These are phyloP conservation scores for Dendroctonus ponderosae DNA, from an alignment of 1,140 invertebrate genomes.

Conservation along the genomic window DNA sequence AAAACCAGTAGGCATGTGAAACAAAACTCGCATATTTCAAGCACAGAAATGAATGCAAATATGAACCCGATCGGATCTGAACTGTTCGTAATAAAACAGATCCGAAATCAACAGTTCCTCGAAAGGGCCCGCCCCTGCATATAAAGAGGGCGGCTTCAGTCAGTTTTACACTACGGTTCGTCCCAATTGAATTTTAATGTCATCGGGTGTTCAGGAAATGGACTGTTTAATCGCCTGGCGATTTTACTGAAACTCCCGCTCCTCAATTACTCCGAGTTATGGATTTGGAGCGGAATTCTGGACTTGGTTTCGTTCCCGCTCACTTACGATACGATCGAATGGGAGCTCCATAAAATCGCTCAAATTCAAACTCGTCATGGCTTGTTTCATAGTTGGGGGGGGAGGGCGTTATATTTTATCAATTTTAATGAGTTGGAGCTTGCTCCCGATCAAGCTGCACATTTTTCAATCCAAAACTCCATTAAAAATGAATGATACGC, in stretches of 20 bases:
- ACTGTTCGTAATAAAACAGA: constrained; percentile 1
- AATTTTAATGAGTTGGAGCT: too few species aligned
- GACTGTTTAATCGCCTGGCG: constrained; percentile 36
- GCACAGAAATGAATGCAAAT: too few species aligned
- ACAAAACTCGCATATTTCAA: too few species aligned
- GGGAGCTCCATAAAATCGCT: too few species aligned
- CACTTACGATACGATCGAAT: not conserved
- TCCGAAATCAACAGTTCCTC: constrained; percentile 15
- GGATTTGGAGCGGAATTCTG: constrained; percentile 21
- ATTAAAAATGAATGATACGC: too few species aligned
- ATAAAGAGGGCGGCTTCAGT: constrained; percentile 22
- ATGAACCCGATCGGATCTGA: too few species aligned
- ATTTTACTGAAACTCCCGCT: constrained; percentile 21
- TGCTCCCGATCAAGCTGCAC: too few species aligned
- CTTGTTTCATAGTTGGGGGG: too few species aligned
- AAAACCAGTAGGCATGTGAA: too few species aligned
- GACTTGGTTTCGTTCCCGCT: constrained; percentile 20
- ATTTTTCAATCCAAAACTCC: too few species aligned
- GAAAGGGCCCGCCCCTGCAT: constrained; percentile 3
- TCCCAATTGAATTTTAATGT: constrained; percentile 47
- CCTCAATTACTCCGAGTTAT: constrained; percentile 33
- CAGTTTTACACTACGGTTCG: constrained; percentile 39
- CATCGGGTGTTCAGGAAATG: constrained; percentile 43
- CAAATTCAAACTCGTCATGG: too few species aligned
- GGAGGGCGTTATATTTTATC: too few species aligned